Evolutionary conservation across 2,888 invertebrate genomes (phyloP).

Genomic region (Therioaphis trifolii): DNA sequence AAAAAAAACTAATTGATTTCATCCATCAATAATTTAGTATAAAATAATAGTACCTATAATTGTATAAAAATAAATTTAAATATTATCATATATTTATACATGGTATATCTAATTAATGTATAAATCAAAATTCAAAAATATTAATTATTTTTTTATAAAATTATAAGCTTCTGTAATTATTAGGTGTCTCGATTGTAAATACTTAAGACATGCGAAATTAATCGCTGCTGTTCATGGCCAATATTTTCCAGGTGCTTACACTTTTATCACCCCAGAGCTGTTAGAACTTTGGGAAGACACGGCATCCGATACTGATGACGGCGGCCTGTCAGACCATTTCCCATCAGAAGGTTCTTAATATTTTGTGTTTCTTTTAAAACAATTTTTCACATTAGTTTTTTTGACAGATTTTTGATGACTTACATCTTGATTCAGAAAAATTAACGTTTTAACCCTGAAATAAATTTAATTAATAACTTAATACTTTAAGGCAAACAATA

Average conservation of each 20-base stretch:
- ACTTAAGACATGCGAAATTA: conserved; percentile 57
- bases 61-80: no score
- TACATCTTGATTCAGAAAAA: conserved; percentile 60
- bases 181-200: conserved; percentile 34
- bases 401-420: conserved; percentile 63
- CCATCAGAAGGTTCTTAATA: conserved; percentile 68
- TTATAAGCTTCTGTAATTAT: conserved; percentile 2
- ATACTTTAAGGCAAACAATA: conserved; percentile 13
- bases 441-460: conserved; percentile 10
- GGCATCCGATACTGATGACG: conserved; percentile 72
- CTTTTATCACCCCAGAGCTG: conserved; percentile 60
- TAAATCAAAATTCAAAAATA: no score
- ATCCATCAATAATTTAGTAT: no score
- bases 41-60: no score
- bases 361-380: conserved; percentile 48
- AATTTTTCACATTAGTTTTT: conserved; percentile 43
- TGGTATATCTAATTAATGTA: no score
- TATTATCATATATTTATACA: no score
- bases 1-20: no score
- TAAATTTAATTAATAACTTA: conserved; percentile 11
- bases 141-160: conserved; percentile 11
- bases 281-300: conserved; percentile 62
- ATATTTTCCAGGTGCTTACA: conserved; percentile 62
- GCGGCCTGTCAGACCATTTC: conserved; percentile 76
- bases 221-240: conserved; percentile 63